Evolutionary conservation across 1,140 invertebrate species (phyloP).

Genomic region (Sycophila sp.): DNA sequence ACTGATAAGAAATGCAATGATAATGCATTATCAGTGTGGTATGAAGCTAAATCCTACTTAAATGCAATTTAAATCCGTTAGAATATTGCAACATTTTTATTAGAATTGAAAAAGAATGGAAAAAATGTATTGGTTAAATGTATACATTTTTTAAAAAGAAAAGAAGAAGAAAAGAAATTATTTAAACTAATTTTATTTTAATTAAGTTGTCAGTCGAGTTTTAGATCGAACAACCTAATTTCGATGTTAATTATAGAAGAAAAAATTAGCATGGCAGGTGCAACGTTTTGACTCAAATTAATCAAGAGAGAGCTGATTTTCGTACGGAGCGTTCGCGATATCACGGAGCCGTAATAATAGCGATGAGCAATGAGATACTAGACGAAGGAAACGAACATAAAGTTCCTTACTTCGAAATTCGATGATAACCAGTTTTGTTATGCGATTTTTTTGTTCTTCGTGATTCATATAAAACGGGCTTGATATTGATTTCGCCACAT

Average conservation of each 20-base stretch:
- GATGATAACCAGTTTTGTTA: neutral
- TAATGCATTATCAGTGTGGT: too few relatives aligned
- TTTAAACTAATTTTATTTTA: neutral
- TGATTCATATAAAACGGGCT: too few relatives aligned
- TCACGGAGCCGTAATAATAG: slow-evolving; percentile 9
- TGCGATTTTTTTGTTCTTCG: neutral
- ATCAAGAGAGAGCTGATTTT: neutral
- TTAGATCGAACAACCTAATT: neutral
- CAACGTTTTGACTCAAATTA: neutral
- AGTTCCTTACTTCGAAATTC: neutral
- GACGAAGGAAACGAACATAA: neutral
- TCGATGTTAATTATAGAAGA: neutral
- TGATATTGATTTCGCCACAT: too few relatives aligned
- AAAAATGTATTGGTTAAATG: too few relatives aligned
- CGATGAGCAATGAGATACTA: slow-evolving; percentile 36
- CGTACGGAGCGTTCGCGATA: neutral
- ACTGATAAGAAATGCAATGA: too few relatives aligned
- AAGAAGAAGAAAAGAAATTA: neutral
- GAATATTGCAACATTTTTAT: too few relatives aligned
- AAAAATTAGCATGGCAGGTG: neutral
- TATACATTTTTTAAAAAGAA: too few relatives aligned
- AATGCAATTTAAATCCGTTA: too few relatives aligned
- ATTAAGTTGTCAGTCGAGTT: too few relatives aligned
- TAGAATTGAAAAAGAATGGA: too few relatives aligned
- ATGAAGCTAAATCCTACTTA: too few relatives aligned